These are phyloP conservation scores for Petromus typicus DNA, from an alignment of 2,113 vertebrate genomes.

Conservation along the genomic window DNA sequence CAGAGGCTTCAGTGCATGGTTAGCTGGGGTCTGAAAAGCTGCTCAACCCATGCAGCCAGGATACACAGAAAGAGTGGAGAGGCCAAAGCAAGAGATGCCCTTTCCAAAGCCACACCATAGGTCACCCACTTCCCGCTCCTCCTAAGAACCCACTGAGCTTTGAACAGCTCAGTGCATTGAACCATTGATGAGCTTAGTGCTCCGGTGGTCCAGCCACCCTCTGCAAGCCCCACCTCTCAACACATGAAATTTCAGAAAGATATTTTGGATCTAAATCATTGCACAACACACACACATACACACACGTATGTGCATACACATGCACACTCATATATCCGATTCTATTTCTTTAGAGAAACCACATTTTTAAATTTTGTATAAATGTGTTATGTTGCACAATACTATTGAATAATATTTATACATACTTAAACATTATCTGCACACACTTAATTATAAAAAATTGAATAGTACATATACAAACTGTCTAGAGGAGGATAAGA, in stretches of 20 bases:
- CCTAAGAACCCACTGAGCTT: background rate
- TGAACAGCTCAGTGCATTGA: background rate
- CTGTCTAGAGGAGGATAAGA: background rate
- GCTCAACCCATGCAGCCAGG: background rate
- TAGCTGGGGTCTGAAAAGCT: background rate
- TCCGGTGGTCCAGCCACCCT: background rate
- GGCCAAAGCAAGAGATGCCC: background rate
- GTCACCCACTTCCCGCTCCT: background rate
- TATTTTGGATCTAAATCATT: background rate
- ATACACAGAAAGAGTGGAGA: background rate
- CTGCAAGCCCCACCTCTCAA: background rate
- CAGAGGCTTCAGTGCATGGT: background rate
- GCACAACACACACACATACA: background rate
- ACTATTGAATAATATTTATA: background rate
- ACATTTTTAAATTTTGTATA: background rate
- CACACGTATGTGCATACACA: background rate
- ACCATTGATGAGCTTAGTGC: background rate
- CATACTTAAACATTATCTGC: background rate
- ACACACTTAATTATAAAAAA: background rate
- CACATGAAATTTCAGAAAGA: background rate
- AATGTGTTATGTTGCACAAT: background rate
- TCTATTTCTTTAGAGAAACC: background rate
- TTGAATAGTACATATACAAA: background rate
- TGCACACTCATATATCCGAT: background rate
- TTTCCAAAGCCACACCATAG: background rate